Evolutionary conservation across 2,888 invertebrate species (phyloP), one percentile per base, ranked within the genome.

Genomic region (Caenorhabditis wallacei): DNA sequence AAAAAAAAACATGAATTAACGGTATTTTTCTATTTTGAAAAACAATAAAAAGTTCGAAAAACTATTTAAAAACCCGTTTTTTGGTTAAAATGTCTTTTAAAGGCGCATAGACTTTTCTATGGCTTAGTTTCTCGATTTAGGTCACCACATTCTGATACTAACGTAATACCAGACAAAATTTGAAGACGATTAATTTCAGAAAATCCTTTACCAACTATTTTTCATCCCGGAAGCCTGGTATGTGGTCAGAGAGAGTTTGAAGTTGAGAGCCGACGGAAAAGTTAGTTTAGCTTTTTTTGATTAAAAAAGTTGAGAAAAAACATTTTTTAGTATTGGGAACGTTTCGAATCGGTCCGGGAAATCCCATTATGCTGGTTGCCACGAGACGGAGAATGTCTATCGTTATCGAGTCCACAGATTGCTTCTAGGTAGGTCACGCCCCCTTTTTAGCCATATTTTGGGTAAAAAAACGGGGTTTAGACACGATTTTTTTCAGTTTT

Each of bases 171-270:
- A n/a, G n/a, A n/a, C n/a, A n/a, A n/a, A n/a, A n/a, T n/a, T n/a
- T n/a, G n/a, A n/a, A n/a, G n/a, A n/a, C n/a, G n/a, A n/a, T n/a
- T 13, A 13, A 40, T 40, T 40, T 13, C 71, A 88, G 88, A 86
- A 85, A 71, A 66, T 80, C 7, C 74, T 86, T 1, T 85, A 88
- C 63, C 84, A 87, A 57, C 85, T 88, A n/a, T 85, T 82, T 48
- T 87, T 88, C 79, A 85, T 88, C 18, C 88, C 88, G 1, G 88
- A 88, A 64, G 87, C 84, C 16, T 88, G 87, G 84, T 88, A 85
- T 53, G 87, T 85, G 10, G 87, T 87, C 1, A 57, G 88, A 48
- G 87, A 88, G 24, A 85, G 84, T 61, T 53, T 88, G 48, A 87
- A 85, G 43, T 66, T 83, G 46, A 53, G 83, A 56, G 24, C 69